Evolutionary conservation across 2,113 vertebrate species (phyloP).

Genomic region (Chinchilla lanigera): DNA sequence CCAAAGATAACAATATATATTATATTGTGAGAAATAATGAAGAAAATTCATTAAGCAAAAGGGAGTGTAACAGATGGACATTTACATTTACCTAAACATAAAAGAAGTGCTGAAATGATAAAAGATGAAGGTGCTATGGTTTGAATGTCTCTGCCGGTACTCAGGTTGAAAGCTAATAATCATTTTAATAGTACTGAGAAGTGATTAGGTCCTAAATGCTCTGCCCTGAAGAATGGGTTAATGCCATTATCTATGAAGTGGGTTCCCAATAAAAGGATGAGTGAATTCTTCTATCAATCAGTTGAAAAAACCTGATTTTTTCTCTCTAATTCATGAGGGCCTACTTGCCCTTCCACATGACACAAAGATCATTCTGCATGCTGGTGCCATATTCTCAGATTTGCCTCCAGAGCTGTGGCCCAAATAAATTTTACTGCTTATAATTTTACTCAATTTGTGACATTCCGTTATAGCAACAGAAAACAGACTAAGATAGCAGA

Average conservation of each 20-base stretch:
- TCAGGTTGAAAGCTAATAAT: background rate
- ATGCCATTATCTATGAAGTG: background rate
- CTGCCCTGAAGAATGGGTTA: background rate
- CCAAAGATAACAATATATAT: background rate
- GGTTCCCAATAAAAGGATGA: background rate
- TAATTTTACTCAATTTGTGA: background rate
- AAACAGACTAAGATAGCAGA: background rate
- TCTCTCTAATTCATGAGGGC: background rate
- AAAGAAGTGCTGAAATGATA: background rate
- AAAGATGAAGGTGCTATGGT: background rate
- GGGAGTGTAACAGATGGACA: background rate
- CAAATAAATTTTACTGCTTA: background rate
- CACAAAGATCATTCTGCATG: too few species aligned
- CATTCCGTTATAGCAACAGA: background rate
- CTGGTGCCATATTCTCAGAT: too few species aligned
- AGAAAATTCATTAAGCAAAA: background rate
- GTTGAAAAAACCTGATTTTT: too few species aligned
- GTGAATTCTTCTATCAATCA: too few species aligned
- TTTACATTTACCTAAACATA: background rate
- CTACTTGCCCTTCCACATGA: background rate
- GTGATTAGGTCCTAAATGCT: background rate
- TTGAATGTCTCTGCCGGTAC: background rate
- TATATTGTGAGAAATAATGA: background rate
- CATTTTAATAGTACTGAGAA: background rate
- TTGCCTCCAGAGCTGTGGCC: background rate